phyloP scores from a whole-genome alignment of 2,888 invertebrate genomes.

The Tiphia femorata region DNA sequence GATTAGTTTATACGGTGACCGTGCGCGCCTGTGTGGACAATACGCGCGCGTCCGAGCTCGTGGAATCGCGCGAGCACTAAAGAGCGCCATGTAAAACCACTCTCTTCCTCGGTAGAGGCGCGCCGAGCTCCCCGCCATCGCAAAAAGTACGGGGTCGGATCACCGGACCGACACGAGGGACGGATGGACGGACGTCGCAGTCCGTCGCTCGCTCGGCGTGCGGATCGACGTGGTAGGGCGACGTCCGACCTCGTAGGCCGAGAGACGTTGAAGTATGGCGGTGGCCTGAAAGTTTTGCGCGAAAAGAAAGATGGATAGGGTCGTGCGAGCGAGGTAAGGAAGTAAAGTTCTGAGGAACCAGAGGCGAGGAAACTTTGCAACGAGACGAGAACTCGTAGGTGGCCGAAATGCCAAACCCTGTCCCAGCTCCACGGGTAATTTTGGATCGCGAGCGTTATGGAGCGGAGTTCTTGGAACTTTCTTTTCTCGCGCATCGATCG shows the following conservation, averaged over 20 bases:
- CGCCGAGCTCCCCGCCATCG: conserved; percentile 25
- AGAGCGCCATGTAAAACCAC: conserved; percentile 47
- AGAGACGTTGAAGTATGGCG: no score
- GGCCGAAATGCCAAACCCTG: no score
- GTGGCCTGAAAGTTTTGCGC: no score
- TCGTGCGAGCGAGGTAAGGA: background rate
- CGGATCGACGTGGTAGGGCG: background rate
- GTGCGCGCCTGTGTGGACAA: no score
- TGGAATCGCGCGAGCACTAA: conserved; percentile 44
- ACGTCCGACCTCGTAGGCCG: background rate
- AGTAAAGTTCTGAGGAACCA: background rate
- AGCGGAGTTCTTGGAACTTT: no score
- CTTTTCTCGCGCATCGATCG: no score
- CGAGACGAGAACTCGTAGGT: no score
- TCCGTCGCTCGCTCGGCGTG: conserved; percentile 8
- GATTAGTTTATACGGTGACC: conserved; percentile 55
- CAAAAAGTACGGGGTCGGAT: no score
- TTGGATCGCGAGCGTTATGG: no score
- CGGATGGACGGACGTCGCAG: conserved; percentile 21
- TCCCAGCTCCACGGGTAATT: no score
- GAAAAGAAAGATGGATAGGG: background rate
- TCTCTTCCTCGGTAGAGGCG: conserved; percentile 41
- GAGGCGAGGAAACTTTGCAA: no score
- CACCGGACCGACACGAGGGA: conserved; percentile 38
- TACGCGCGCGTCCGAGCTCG: conserved; percentile 6